phyloP scores from a whole-genome alignment of 1,140 invertebrate species.

The Cephus cinctus region DNA sequence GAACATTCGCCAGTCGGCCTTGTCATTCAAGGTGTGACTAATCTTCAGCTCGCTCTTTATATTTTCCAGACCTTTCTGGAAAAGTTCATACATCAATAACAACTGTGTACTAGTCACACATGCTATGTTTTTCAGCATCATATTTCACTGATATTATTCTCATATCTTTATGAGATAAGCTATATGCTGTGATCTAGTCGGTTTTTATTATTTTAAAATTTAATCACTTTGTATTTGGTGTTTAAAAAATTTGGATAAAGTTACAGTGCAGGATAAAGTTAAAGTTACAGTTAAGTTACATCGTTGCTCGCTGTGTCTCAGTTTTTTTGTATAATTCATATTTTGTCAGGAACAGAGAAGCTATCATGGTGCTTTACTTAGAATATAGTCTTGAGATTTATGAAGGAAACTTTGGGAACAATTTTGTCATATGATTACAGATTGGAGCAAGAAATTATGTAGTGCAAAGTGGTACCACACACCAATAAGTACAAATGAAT shows the following conservation, averaged over 20 bases:
- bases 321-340: too few species aligned
- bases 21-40: not conserved
- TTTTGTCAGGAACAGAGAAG: not conserved
- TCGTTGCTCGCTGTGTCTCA: too few species aligned
- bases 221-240: not conserved
- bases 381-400: not conserved
- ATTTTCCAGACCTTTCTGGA: not conserved
- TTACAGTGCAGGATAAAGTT: too few species aligned
- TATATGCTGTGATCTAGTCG: not conserved
- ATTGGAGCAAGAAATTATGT: not conserved
- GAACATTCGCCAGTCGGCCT: not conserved
- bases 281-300: too few species aligned
- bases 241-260: too few species aligned
- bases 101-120: not conserved
- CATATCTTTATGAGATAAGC: not conserved
- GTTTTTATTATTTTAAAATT: not conserved
- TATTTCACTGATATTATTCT: not conserved
- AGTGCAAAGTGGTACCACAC: too few species aligned
- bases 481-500: conserved; percentile 16
- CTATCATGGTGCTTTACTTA: not conserved
- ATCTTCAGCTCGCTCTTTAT: not conserved
- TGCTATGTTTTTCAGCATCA: not conserved
- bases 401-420: not conserved
- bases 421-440: not conserved
- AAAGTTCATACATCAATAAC: not conserved